phyloP scores from a whole-genome alignment of 2,797 vertebrate genomes.

The Kryptopterus vitreolus region DNA sequence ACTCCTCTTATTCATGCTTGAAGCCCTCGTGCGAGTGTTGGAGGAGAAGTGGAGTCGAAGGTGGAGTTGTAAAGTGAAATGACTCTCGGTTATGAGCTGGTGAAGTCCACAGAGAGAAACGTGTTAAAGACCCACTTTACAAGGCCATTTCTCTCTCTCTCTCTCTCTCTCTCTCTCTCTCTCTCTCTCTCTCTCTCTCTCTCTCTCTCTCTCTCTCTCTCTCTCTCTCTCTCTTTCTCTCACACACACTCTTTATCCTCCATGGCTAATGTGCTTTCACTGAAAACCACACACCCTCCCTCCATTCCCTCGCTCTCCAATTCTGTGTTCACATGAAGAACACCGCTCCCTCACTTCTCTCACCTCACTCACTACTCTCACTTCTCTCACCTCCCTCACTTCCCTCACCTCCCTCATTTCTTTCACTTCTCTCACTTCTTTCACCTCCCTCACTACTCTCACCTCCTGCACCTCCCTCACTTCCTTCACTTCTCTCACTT shows the following conservation, averaged over 20 bases:
- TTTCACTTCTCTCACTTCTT: no score
- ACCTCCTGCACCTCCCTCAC: no score
- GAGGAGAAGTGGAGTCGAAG: background rate
- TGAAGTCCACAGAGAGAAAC: constrained; percentile 27
- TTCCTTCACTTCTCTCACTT: constrained; percentile 25
- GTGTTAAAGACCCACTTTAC: constrained; percentile 31
- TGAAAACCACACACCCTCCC: constrained; percentile 25
- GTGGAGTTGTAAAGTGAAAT: constrained; percentile 41
- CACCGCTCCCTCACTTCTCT: background rate
- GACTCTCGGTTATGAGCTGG: constrained; percentile 6
- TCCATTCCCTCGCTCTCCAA: constrained; percentile 19
- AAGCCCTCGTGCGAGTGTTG: constrained; percentile 21
- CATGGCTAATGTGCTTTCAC: constrained; percentile 47
- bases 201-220: constrained; percentile 29
- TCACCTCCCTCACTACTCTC: constrained; percentile 14
- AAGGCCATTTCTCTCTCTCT: constrained; percentile 8
- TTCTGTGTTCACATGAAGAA: constrained; percentile 30
- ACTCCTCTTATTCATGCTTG: constrained; percentile 59
- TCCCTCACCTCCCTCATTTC: constrained; percentile 11
- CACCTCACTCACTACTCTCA: background rate
- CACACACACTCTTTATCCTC: constrained; percentile 44
- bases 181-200: constrained; percentile 26
- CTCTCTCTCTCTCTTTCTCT: constrained; percentile 16
- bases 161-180: constrained; percentile 12
- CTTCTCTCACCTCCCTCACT: background rate